Evolutionary conservation across 30 jellyfish, hydroid and myxozoan species (phyloP).

Genomic region (Catostylus mosaicus): DNA sequence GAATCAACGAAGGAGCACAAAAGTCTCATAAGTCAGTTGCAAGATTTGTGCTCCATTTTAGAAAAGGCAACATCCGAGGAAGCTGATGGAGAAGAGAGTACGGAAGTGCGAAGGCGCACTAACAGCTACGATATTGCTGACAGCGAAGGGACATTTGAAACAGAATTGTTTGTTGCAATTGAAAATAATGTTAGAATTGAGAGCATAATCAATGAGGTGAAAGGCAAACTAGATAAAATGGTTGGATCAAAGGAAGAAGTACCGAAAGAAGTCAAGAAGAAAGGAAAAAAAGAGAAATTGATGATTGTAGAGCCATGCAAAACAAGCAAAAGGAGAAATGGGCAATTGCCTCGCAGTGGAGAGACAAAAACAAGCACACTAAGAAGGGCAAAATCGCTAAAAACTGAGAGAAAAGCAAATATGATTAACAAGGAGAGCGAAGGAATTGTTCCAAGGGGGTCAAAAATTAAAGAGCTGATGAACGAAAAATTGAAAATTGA

Average conservation of each 20-base stretch:
- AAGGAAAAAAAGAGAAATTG: constrained; percentile 20
- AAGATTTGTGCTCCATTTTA: constrained; percentile 21
- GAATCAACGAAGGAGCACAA: constrained; percentile 24
- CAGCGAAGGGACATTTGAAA: constrained; percentile 73
- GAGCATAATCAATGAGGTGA: constrained; percentile 70
- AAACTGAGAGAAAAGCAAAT: constrained; percentile 10
- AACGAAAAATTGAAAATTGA: constrained; percentile 61
- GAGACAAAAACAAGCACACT: constrained; percentile 54
- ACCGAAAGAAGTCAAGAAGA: neutral
- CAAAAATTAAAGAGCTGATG: constrained; percentile 67
- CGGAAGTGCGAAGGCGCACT: constrained; percentile 5
- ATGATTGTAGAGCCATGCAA: constrained; percentile 15
- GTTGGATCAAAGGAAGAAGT: constrained; percentile 11
- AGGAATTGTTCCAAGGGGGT: constrained; percentile 20
- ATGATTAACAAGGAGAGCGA: constrained; percentile 14
- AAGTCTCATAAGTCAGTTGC: constrained; percentile 16
- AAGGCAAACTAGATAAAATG: constrained; percentile 30
- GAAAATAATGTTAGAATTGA: constrained; percentile 83
- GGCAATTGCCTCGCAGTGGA: constrained; percentile 3
- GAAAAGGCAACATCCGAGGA: constrained; percentile 20
- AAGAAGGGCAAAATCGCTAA: constrained; percentile 50
- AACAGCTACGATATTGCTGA: constrained; percentile 36
- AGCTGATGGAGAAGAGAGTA: constrained; percentile 21
- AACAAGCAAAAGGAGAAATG: constrained; percentile 3
- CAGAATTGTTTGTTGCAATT: constrained; percentile 85